Evolutionary conservation across 2,113 vertebrate species (phyloP).

Genomic region (Atractosteus spatula): DNA sequence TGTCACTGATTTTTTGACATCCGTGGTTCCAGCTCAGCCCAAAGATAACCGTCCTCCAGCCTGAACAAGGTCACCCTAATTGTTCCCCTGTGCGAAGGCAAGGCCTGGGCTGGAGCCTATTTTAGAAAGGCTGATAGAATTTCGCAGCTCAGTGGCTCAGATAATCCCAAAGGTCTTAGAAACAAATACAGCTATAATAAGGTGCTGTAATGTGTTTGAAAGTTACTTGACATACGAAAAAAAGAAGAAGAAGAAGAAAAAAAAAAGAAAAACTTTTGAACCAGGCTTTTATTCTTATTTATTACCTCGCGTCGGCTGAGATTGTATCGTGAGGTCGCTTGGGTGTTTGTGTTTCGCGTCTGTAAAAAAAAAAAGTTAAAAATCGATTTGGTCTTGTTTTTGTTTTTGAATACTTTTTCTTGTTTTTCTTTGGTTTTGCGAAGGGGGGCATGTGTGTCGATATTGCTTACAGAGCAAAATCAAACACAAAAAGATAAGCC

Average conservation of each 20-base stretch:
- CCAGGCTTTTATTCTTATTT: neutral
- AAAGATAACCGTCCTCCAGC: constrained; percentile 7
- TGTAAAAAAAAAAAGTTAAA: too few relatives aligned
- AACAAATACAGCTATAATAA: constrained; percentile 21
- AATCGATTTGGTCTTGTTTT: too few relatives aligned
- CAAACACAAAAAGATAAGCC: too few relatives aligned
- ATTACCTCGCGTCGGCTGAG: neutral
- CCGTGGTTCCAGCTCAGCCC: neutral
- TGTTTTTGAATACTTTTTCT: too few relatives aligned
- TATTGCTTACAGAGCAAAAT: too few relatives aligned
- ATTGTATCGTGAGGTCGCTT: neutral
- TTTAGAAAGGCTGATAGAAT: constrained; percentile 30
- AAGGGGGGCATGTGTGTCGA: too few relatives aligned
- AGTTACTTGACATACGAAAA: constrained; percentile 13
- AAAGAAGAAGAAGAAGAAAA: too few relatives aligned
- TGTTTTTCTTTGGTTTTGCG: too few relatives aligned
- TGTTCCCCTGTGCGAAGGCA: constrained; percentile 25
- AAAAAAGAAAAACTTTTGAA: neutral
- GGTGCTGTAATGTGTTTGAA: constrained; percentile 15
- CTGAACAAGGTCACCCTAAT: constrained; percentile 31
- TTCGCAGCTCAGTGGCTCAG: constrained; percentile 27
- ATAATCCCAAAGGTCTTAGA: constrained; percentile 25
- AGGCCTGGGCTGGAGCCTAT: constrained; percentile 22
- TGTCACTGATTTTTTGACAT: neutral
- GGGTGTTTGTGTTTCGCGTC: too few relatives aligned